Conservation (phyloP, 2,113 vertebrate species). For the Cyanistes caeruleus region DNA sequence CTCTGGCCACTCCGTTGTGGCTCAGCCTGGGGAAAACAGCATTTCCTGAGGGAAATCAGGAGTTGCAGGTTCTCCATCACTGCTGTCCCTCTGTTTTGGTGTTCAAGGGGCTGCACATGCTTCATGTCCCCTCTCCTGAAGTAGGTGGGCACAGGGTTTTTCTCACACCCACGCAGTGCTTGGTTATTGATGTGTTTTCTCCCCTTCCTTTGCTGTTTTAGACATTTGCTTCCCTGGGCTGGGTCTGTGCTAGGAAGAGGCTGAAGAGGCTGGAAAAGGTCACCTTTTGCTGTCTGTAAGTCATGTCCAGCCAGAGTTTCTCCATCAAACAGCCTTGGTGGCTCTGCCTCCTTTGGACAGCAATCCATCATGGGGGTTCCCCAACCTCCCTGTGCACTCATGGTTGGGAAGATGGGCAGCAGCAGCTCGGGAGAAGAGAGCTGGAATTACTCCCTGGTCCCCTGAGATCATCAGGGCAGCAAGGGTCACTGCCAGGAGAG, state of each 20-base stretch:
- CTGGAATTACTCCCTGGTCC: neutral
- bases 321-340: rapidly evolving
- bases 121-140: neutral
- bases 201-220: neutral
- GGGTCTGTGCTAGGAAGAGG: neutral
- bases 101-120: neutral
- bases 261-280: neutral
- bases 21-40: neutral
- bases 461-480: neutral
- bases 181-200: neutral
- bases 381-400: neutral
- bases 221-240: neutral
- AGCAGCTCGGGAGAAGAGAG: neutral
- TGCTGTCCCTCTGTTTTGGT: neutral
- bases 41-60: neutral
- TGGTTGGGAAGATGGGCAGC: neutral
- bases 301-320: neutral
- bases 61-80: neutral
- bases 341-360: neutral
- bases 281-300: neutral
- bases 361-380: neutral
- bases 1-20: rapidly evolving
- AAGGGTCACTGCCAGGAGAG: too few species aligned
- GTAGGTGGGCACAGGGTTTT: neutral
- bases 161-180: neutral